A percentile compares a stretch with the other conserved stretches of the same genome.
Conservation (phyloP, 2,888 invertebrate species). For the Chloroclystis v-ata region DNA sequence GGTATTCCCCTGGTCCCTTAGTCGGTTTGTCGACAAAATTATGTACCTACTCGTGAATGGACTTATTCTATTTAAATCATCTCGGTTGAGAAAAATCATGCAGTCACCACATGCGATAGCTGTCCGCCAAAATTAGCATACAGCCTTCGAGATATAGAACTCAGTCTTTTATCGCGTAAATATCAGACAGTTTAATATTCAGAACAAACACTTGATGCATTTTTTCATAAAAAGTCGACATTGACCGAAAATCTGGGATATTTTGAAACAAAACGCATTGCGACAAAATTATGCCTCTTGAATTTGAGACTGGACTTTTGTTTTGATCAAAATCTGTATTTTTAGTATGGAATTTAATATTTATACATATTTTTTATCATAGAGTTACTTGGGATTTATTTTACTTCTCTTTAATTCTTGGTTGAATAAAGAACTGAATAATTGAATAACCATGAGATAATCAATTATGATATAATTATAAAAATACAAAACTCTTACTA, state of each 20-base stretch:
- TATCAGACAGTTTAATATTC: constrained; percentile 12
- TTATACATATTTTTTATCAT: background rate
- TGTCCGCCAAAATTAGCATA: constrained; percentile 57
- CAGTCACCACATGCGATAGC: constrained; percentile 41
- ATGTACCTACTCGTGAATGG: too few relatives aligned
- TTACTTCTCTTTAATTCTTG: too few relatives aligned
- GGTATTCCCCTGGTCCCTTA: too few relatives aligned
- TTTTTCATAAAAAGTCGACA: constrained; percentile 1
- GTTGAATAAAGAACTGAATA: too few relatives aligned
- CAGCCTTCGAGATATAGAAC: constrained; percentile 48
- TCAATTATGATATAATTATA: too few relatives aligned
- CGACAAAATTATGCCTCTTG: background rate
- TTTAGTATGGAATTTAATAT: background rate
- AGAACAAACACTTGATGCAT: constrained; percentile 5
- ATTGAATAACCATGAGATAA: too few relatives aligned
- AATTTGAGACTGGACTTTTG: too few relatives aligned
- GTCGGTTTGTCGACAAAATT: too few relatives aligned
- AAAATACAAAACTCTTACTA: too few relatives aligned
- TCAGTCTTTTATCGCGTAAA: constrained; percentile 8
- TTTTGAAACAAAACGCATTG: background rate
- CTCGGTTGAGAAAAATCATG: constrained; percentile 23
- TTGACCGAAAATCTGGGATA: background rate
- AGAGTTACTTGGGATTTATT: too few relatives aligned
- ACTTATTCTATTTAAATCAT: too few relatives aligned
- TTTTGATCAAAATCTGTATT: too few relatives aligned